These are phyloP conservation scores for Tachypleus tridentatus DNA, from an alignment of 1,140 invertebrate species.

Conservation along the genomic window DNA sequence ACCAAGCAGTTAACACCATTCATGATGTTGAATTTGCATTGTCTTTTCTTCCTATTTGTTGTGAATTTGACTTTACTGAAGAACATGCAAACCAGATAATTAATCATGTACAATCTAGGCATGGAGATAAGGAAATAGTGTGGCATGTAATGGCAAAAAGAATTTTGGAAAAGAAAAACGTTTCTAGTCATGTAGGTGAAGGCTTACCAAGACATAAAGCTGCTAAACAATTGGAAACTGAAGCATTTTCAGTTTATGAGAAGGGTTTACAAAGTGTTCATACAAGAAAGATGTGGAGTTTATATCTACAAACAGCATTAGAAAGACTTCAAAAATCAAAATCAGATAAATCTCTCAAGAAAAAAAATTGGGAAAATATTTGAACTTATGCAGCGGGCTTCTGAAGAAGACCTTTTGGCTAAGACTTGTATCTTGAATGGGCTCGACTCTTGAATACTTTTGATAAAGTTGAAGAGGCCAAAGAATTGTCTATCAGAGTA, in stretches of 20 bases:
- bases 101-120: conserved; percentile 33
- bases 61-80: conserved; percentile 36
- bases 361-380: conserved; percentile 10
- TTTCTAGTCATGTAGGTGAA: conserved; percentile 10
- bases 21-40: conserved; percentile 26
- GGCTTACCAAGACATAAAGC: conserved; percentile 21
- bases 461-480: conserved; percentile 19
- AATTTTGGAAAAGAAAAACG: conserved; percentile 25
- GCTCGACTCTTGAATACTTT: conserved; percentile 2
- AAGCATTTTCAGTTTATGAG: conserved; percentile 38
- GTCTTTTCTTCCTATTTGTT: conserved; percentile 27
- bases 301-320: conserved; percentile 40
- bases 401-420: conserved; percentile 1
- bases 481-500: conserved; percentile 13
- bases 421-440: conserved; percentile 8
- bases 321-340: conserved; percentile 30
- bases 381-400: conserved; percentile 14
- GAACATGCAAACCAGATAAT: conserved; percentile 39
- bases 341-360: conserved; percentile 12
- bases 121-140: conserved; percentile 32
- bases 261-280: conserved; percentile 40
- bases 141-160: conserved; percentile 45
- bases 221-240: no score
- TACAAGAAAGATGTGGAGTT: conserved; percentile 41
- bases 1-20: conserved; percentile 37